These are phyloP conservation scores for Pachydiplax longipennis DNA, from an alignment of 2,888 invertebrate genomes.

Conservation along the genomic window DNA sequence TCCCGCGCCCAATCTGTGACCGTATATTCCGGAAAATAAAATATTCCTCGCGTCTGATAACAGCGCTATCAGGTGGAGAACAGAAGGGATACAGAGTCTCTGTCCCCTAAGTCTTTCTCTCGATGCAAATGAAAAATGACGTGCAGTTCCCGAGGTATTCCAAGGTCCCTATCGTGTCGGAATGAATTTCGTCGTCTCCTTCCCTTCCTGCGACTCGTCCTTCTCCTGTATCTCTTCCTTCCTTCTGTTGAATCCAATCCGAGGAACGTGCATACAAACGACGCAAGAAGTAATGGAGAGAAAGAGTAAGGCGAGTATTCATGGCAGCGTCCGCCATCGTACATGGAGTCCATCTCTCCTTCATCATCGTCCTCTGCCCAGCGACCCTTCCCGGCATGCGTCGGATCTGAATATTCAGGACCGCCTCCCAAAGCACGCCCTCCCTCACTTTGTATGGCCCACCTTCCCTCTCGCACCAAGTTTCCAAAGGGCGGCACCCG, in stretches of 20 bases:
- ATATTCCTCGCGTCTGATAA: constrained; percentile 9
- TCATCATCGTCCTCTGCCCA: background rate
- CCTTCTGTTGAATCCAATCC: background rate
- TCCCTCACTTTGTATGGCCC: background rate
- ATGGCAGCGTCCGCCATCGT: background rate
- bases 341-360: background rate
- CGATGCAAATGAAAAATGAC: constrained; percentile 21
- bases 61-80: constrained; percentile 19
- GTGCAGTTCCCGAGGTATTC: background rate
- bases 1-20: background rate
- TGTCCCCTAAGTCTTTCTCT: background rate
- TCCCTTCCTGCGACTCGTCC: background rate
- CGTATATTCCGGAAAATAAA: background rate
- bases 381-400: background rate
- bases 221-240: background rate
- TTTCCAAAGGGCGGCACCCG: background rate
- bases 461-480: background rate
- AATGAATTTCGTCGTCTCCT: background rate
- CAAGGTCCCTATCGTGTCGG: background rate
- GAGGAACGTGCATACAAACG: background rate
- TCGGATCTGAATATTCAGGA: constrained; percentile 31
- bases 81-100: background rate
- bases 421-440: background rate
- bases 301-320: background rate
- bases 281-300: background rate